Base-by-base conservation (phyloP, 2,113 vertebrate species). In the Myocastor coypus region DNA sequence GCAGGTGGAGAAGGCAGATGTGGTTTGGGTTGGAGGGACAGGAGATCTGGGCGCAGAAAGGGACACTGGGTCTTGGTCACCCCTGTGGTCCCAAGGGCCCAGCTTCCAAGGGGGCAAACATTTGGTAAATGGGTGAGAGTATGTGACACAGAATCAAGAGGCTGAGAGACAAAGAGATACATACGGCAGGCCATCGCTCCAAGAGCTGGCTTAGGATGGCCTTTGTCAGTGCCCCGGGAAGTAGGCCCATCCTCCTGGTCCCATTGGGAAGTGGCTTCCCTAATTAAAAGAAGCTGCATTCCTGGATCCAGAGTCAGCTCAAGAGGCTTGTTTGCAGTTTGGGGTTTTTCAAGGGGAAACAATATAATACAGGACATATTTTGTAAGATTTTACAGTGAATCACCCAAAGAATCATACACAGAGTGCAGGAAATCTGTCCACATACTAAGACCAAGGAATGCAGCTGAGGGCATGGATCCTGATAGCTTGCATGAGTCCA, bases 1-100 rank as follows among this genome's bases (percentile, higher is more conserved):
- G 20, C 0, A 4, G n/a, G 55, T 30, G 19, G 37, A 40, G 28
- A 32, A 42, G 0, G 71, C n/a, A 26, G 30, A 19, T 37, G 5
- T 8, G 26, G 28, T 46, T 34, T 14, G 52, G 55, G 85, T 84
- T 40, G 28, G 40, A 94, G 50, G 5, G 11, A 32, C 34, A 59
- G 75, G 61, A 32, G 59, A 26, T 22, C 3, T 0, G 0, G 52
- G 34, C 4, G 5, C 50, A 78, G 55, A 52, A 61, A 34, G 13
- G 66, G 28, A 87, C 30, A 61, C 5, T 0, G 3, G 57, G 34
- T 59, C 40, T 7, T 28, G 32, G 9, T 87, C 75, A 32, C 17
- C 63, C 69, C 84, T 52, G 26, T 2, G 68, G 68, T 42, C 28
- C 32, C 6, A 4, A 40, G 1, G 28, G 34, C 28, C 57, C 10